Evolutionary conservation across 1,140 invertebrate genomes (phyloP).

Genomic region (Caenorhabditis tropicalis): DNA sequence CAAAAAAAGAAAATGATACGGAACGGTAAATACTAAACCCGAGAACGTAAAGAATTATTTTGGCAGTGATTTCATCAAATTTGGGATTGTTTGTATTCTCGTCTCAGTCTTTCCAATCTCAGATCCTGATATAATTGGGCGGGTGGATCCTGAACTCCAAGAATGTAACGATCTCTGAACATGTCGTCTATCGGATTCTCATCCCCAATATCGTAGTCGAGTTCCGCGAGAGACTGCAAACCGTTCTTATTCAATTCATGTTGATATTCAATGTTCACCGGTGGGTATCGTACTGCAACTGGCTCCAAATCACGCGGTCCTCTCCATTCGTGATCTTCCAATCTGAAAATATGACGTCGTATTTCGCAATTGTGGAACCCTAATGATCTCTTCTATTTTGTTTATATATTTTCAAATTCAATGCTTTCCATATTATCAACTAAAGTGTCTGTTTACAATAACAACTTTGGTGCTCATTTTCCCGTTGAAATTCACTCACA

Average conservation of each 20-base stretch:
- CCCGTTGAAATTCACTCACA: conserved; percentile 41
- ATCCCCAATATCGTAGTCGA: conserved; percentile 47
- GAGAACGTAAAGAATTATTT: not conserved
- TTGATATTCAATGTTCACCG: not conserved
- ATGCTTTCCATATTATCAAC: not conserved
- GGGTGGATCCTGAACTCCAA: conserved; percentile 50
- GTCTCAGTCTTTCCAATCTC: conserved; percentile 46
- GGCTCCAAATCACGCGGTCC: conserved; percentile 27
- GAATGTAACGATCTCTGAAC: conserved; percentile 57
- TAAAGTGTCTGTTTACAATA: not conserved
- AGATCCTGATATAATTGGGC: conserved; percentile 50
- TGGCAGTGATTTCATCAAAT: conserved; percentile 5
- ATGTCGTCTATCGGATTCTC: conserved; percentile 50
- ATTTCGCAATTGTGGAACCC: not conserved
- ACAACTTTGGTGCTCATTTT: not conserved
- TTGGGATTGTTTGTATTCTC: conserved; percentile 57
- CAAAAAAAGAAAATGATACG: not conserved
- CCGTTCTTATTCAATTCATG: not conserved
- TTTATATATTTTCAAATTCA: not conserved
- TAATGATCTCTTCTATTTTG: not conserved
- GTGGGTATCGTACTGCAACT: not conserved
- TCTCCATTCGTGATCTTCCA: conserved; percentile 46
- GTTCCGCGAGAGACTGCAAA: conserved; percentile 15
- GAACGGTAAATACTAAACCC: not conserved
- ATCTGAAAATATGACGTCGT: conserved; percentile 13